These are phyloP conservation scores for Ylistrum balloti DNA, from an alignment of 1,140 invertebrate species.

Conservation along the genomic window DNA sequence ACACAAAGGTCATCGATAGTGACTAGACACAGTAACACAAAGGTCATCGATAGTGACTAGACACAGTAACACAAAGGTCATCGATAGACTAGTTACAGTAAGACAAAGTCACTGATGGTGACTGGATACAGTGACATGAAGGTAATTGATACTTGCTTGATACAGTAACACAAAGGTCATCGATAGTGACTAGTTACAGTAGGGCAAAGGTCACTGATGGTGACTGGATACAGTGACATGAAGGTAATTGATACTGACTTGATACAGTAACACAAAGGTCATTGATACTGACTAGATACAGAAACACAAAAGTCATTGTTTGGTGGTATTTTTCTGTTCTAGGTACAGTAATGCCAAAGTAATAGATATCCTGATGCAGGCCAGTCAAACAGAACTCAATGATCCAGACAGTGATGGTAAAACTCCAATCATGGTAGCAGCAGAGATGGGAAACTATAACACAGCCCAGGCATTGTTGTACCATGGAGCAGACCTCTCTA, in stretches of 20 bases:
- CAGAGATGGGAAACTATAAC: conserved; percentile 47
- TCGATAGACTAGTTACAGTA: neutral
- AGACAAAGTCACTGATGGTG: no score
- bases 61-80: no score
- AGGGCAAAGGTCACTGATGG: neutral
- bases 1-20: neutral
- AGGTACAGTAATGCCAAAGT: conserved; percentile 50
- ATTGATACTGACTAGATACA: neutral
- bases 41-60: no score
- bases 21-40: no score
- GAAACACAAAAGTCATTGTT: neutral
- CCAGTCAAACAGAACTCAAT: conserved; percentile 57
- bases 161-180: neutral
- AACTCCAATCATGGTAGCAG: conserved; percentile 54
- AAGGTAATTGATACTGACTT: no score
- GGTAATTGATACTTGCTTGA: no score
- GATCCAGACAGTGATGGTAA: conserved; percentile 55
- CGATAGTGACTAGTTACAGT: neutral
- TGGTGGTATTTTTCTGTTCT: neutral
- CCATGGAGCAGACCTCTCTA: conserved; percentile 49
- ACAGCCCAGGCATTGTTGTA: conserved; percentile 46
- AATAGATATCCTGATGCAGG: conserved; percentile 44
- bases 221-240: neutral
- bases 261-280: neutral
- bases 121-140: no score